Evolutionary conservation across 2,113 vertebrate species (phyloP), one percentile per base, ranked within the genome.

Genomic region (Chiloscyllium plagiosum): DNA sequence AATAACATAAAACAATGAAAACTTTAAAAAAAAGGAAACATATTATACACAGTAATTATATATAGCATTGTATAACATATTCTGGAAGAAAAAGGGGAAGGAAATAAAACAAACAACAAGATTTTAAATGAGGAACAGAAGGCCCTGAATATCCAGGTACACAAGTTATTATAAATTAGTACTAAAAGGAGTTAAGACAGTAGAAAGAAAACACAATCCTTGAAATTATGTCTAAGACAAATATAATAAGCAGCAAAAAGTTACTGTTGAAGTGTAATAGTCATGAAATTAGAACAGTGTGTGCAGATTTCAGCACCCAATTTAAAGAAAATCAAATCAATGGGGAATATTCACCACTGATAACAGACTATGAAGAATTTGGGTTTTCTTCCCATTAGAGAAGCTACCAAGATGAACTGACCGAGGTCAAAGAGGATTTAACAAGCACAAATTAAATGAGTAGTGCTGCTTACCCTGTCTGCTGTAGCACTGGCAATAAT

Each of bases 401-500:
- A 89, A 52, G 86, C 29, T 89, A 56, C 50, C 50, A 56, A 26
- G 47, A 52, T 52, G 24, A 56, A 26, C 8, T 4, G 20, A 89
- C 7, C 7, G 26, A 26, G 26, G 61, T 66, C 20, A 24, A 1
- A 1, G 96, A 76, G 12, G 0, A 20, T 0, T 0, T 24, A 33
- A 8, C 0, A 24, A 42, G 0, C 6, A 10, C 26, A 2, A n/a
- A 66, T 26, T 0, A 52, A 22, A 6, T 0, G 0, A 0, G 0
- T 22, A 95, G 0, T 52, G 78, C 33, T 20, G 66, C 98, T 98
- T 97, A 99, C 99, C 98, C 99, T 97, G 97, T 99, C 99, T 0
- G 99, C 98, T 0, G 97, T 97, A 86, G 99, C 98, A 0, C 98
- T 99, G 97, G 98, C 97, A 96, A 99, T 96, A 96, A 99, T 97